Evolutionary conservation across 2,888 invertebrate genomes (phyloP).

Genomic region (Zygogramma bicolorata): DNA sequence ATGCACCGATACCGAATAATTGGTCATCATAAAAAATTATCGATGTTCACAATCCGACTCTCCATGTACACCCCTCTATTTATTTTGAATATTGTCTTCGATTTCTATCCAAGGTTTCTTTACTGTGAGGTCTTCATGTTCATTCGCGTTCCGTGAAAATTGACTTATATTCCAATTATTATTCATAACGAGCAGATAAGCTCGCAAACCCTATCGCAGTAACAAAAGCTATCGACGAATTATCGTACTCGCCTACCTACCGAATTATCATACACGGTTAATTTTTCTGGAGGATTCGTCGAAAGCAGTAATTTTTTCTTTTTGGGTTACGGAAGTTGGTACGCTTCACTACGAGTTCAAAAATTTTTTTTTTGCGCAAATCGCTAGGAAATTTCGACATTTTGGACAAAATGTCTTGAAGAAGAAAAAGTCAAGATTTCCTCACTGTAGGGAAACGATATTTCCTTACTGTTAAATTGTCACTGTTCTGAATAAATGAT

Average conservation of each 20-base stretch:
- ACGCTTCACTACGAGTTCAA: no score
- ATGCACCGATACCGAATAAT: not conserved
- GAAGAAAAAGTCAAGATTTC: no score
- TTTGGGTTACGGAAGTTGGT: no score
- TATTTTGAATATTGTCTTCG: not conserved
- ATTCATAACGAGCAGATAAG: not conserved
- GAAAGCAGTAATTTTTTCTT: no score
- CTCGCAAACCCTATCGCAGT: not conserved
- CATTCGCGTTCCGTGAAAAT: not conserved
- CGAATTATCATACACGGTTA: not conserved
- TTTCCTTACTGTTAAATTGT: no score
- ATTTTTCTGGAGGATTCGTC: no score
- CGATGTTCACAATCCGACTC: not conserved
- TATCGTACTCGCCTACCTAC: not conserved
- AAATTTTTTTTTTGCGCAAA: no score
- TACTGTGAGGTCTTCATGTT: not conserved
- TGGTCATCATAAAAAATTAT: not conserved
- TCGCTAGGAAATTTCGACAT: no score
- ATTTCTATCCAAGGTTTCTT: not conserved
- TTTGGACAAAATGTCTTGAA: no score
- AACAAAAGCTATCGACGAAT: not conserved
- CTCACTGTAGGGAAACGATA: no score
- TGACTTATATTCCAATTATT: not conserved
- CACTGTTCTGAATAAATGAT: no score
- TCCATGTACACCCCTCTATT: not conserved